Base-by-base conservation (phyloP, 2,797 vertebrate genomes). In the Takifugu rubripes region DNA sequence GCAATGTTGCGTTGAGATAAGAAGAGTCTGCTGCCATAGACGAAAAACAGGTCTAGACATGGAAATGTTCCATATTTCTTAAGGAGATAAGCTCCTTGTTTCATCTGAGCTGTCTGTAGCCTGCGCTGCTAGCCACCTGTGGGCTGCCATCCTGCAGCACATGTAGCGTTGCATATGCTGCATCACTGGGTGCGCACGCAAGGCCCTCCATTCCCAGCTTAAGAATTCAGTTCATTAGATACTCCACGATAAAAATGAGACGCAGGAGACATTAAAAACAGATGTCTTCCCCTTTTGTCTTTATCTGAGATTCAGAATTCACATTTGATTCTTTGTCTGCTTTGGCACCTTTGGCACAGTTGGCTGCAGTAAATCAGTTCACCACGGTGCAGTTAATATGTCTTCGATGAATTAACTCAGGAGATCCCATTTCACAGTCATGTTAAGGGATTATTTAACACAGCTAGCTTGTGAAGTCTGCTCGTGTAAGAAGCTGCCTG, bases 161-260 rank as follows among this genome's bases (percentile, higher is more conserved):
- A 59, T 44, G 51, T 25, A 52, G 59, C 25, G 52, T 27, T 15
- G 17, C 14, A 8, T 46, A 21, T 21, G 46, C 17, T 11, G 21
- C 17, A 17, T 25, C 17, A 12, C 1, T 11, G 46, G 25, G 36
- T 42, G 36, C 43, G 49, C 31, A 53, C 64, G 10, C 50, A 42
- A n/a, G 55, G 59, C 64, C 25, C 54, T 54, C 44, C 16, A 56
- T 33, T 6, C 74, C 74, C 70, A 4, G 2, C 36, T 48, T 65
- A 27, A 53, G 68, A 59, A 66, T 64, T 56, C n/a, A 5, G 77
- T 81, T 78, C 72, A 64, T 75, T 53, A 56, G 59, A 77, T 55
- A 54, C 25, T 42, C 42, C 77, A 54, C 0, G 14, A 61, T 24
- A 56, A 60, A 54, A 24, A 59, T 51, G 25, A 54, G 27, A 46